Evolutionary conservation across 2,888 invertebrate genomes (phyloP), one percentile per base, ranked within the genome.

Genomic region (Synanthedon andrenaeformis): DNA sequence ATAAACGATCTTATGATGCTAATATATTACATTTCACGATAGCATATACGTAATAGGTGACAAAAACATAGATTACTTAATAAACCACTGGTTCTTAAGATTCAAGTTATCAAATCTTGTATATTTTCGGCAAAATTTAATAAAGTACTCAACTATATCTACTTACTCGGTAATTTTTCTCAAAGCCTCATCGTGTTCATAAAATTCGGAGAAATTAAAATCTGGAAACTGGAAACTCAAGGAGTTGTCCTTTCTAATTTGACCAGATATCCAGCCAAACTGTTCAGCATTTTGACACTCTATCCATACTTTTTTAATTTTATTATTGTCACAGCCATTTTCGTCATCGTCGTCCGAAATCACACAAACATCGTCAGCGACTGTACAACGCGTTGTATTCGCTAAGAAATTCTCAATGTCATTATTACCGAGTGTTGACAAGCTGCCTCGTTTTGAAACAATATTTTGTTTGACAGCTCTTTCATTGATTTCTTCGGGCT

Each of bases 401-500:
- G 67, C 66, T n/a, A 77, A 59, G 54, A 77, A 76, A 42, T 69
- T 61, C 63, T 79, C 74, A 54, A 79, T 71, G 57, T 78, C 78
- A 56, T 17, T 17, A 19, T 23, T 49, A 17, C 11, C 19, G 6
- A 8, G 13, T 2, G 14, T 45, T 45, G 45, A 3, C 35, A 10
- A 35, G 35, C 35, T 35, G 3, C 3, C 35, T 10, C 10, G 35
- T 2, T 35, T 35, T 35, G 35, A 13, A 45, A 45, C 4, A 45
- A 45, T 45, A 45, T 45, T 45, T 45, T 45, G 45, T 45, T 62
- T 56, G 52, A 62, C 52, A 19, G 59, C 54, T 59, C 74, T 76
- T 61, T 78, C 69, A 61, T 86, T 86, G 41, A 87, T 86, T 73
- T 87, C 81, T 65, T 85, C 85, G 0, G 86, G 86, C 65, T 84